Percentiles rank a stretch among this genome's conserved stretches.
Evolutionary conservation across 2,888 invertebrate species (phyloP).

Genomic region (Sepiola atlantica): DNA sequence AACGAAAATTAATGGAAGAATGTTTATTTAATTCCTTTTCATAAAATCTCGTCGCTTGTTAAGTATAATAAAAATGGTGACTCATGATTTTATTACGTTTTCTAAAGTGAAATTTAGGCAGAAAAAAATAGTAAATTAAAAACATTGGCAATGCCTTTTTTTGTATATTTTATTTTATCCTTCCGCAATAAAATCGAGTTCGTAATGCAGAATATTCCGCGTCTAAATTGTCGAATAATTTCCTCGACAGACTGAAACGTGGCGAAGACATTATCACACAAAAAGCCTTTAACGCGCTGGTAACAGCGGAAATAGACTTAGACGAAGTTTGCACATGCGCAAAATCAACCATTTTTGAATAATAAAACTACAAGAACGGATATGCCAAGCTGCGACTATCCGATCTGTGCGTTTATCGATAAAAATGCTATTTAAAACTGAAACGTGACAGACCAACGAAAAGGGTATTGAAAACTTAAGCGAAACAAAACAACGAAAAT

Average conservation of each 20-base stretch:
- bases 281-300: neutral
- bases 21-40: too few relatives aligned
- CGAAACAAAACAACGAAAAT: too few relatives aligned
- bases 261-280: neutral
- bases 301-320: neutral
- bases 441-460: too few relatives aligned
- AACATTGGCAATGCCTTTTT: neutral
- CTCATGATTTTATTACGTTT: neutral
- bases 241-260: neutral
- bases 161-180: neutral
- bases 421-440: too few relatives aligned
- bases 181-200: neutral
- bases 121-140: neutral
- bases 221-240: slow-evolving; percentile 7
- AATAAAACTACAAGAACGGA: neutral
- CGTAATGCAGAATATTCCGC: neutral
- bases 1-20: too few relatives aligned
- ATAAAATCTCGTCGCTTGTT: neutral
- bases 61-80: neutral
- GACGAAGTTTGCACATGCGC: neutral
- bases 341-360: neutral
- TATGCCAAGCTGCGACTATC: too few relatives aligned
- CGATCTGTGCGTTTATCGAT: too few relatives aligned
- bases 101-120: neutral
- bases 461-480: too few relatives aligned